phyloP scores from a whole-genome alignment of 2,797 vertebrate genomes.

The Rhinella marina region DNA sequence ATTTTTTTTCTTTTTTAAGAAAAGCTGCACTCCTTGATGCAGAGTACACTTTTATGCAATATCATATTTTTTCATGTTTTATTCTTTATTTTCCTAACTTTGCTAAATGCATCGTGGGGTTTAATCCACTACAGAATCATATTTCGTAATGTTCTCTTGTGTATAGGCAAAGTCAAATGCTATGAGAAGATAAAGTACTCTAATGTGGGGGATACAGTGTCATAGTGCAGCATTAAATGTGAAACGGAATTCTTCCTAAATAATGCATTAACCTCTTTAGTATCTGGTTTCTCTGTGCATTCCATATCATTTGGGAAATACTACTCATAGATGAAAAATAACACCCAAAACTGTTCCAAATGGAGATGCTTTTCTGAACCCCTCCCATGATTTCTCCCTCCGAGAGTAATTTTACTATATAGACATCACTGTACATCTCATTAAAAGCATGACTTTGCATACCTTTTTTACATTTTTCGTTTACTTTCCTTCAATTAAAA shows the following conservation, averaged over 20 bases:
- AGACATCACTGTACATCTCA: not conserved
- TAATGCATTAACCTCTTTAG: conserved; percentile 57
- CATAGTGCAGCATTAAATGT: conserved; percentile 47
- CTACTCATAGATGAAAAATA: conserved; percentile 39
- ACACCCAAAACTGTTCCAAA: not conserved
- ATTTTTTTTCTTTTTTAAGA: conserved; percentile 40
- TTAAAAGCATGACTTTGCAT: not conserved
- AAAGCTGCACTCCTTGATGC: conserved; percentile 22
- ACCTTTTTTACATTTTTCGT: no score
- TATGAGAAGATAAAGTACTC: conserved; percentile 51
- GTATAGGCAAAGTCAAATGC: conserved; percentile 21
- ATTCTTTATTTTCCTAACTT: conserved; percentile 53
- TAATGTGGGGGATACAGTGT: conserved; percentile 56
- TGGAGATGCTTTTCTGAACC: not conserved
- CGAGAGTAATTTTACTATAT: not conserved
- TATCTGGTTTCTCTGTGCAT: conserved; percentile 42
- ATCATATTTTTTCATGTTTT: conserved; percentile 47
- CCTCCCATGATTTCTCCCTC: not conserved
- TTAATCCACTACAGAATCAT: conserved; percentile 43
- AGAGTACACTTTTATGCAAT: conserved; percentile 36
- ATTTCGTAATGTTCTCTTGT: conserved; percentile 52
- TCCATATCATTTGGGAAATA: conserved; percentile 29
- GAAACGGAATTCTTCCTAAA: conserved; percentile 56
- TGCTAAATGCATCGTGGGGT: conserved; percentile 39
- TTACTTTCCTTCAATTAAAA: no score